Conservation (phyloP, 2,888 invertebrate genomes). For the Morpho helenor region DNA sequence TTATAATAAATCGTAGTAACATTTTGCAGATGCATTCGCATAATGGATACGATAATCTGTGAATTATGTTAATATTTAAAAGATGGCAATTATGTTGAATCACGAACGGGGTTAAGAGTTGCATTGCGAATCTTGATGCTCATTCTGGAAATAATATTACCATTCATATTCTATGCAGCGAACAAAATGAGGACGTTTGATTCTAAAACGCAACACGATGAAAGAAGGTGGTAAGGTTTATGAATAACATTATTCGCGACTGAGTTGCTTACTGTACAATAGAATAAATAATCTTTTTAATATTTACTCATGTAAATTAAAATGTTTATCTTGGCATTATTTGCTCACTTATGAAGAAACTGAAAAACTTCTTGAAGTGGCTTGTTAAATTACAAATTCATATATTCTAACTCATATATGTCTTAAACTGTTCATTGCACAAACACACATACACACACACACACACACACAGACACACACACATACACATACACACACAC, state of each 20-base stretch:
- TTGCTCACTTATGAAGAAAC: no score
- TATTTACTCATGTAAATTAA: no score
- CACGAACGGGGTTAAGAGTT: slow-evolving; percentile 22
- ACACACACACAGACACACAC: no score
- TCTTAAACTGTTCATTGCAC: no score
- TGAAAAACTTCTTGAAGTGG: no score
- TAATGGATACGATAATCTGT: slow-evolving; percentile 25
- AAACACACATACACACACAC: no score
- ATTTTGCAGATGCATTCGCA: slow-evolving; percentile 20
- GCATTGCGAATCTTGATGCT: slow-evolving; percentile 3
- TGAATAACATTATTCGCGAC: not conserved
- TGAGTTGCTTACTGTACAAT: no score
- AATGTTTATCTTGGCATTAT: no score
- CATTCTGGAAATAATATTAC: slow-evolving; percentile 3
- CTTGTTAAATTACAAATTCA: no score
- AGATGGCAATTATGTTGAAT: slow-evolving; percentile 25
- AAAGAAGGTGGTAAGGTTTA: slow-evolving; percentile 2
- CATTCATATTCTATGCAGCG: slow-evolving; percentile 4
- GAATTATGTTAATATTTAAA: slow-evolving; percentile 26
- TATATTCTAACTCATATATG: no score
- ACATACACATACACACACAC: no score
- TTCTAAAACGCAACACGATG: slow-evolving; percentile 3
- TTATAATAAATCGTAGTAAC: slow-evolving; percentile 26
- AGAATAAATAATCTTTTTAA: no score
- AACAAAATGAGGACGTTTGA: slow-evolving; percentile 4